Base-by-base conservation (phyloP, 2,888 invertebrate species). In the Molanna angustata region DNA sequence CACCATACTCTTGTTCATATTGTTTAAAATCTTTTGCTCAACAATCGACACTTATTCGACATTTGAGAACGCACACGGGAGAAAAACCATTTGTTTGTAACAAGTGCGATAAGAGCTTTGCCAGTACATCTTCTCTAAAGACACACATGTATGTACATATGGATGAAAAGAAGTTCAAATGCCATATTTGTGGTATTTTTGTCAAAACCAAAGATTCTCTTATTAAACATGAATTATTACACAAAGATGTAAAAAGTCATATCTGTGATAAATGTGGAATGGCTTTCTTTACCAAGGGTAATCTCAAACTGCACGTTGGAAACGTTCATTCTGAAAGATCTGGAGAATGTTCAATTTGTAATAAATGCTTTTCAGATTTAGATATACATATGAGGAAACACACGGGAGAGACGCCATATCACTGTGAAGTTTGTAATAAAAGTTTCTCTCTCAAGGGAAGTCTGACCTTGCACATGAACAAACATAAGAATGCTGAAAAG, bases 331-430 rank as follows among this genome's bases (percentile, higher is more conserved):
- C 60, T 1, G 52, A 49, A 14, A 51, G 20, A 20, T 57, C 60
- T 9, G 57, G 58, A 0, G 66, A 73, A 3, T 82, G 82, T 61
- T 65, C 64, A 0, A 62, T 79, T 4, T 82, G 82, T 60, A 63
- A 70, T 6, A 81, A 80, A 62, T 71, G 74, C 4, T 80, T 76
- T 60, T 71, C 80, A 0, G 76, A 82, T 61, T 61, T 82, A 13
- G 75, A 74, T 44, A 74, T 72, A 1, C 82, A 82, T 58, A 78
- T 79, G 78, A 66, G 76, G 1, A 76, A 76, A 55, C 82, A 82
- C 57, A 80, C 79, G 0, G 81, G 80, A 0, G 80, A 80, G 58
- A 78, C 69, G 39, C 74, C 74, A 0, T 74, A 68, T 60, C 57
- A 63, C 1, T 78, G 77, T 60, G 66, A 66, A 19, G 53, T 70